Evolutionary conservation across 2,888 invertebrate species (phyloP).

Genomic region (Ditylenchus weischeri): DNA sequence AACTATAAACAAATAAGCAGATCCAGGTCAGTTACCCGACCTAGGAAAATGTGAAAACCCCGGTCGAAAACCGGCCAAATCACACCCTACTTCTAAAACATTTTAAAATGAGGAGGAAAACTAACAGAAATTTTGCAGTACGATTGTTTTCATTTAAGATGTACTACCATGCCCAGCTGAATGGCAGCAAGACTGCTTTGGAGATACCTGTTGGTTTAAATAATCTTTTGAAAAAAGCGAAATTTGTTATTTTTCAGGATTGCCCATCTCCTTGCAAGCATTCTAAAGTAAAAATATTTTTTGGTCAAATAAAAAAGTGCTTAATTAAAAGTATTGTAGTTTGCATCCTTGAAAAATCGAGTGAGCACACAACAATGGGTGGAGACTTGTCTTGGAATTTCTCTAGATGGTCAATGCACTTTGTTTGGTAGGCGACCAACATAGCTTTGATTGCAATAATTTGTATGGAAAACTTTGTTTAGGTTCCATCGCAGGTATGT

Average conservation of each 20-base stretch:
- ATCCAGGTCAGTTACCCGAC: no score
- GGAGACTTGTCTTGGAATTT: conserved; percentile 4
- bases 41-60: no score
- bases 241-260: neutral
- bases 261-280: neutral
- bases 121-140: no score
- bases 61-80: no score
- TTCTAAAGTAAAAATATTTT: no score
- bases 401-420: conserved; percentile 6
- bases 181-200: conserved; percentile 23
- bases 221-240: no score
- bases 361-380: conserved; percentile 13
- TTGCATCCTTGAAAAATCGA: neutral
- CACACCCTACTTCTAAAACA: no score
- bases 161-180: conserved; percentile 24
- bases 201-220: neutral
- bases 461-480: no score
- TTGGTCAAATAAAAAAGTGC: no score
- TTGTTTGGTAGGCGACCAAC: neutral
- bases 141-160: conserved; percentile 19
- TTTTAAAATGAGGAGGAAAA: neutral
- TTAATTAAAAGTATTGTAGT: neutral
- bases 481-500: neutral
- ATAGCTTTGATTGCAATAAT: no score
- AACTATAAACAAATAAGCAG: no score